Evolutionary conservation across 2,888 invertebrate species (phyloP), one percentile per base, ranked within the genome.

Genomic region (Polydesmus complanatus): DNA sequence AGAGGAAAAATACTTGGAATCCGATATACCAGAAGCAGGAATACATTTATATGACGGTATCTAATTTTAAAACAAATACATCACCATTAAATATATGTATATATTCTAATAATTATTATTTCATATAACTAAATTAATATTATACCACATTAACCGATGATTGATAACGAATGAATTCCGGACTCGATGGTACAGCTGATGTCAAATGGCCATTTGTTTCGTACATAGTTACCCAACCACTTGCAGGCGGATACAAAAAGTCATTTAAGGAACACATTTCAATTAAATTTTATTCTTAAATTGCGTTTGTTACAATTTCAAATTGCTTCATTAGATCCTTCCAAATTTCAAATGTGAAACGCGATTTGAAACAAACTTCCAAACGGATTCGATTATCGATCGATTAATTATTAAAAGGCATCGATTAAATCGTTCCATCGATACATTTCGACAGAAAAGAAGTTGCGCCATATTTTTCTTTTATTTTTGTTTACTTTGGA

Each of bases 151-250:
- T 55, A 55, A 23, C 27, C 19, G 56, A 5, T n/a, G 19, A 26
- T 5, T 27, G 18, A 22, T 25, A 8, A 8, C 25, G 56, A 27
- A 14, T 37, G 26, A 25, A 14, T 27, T 26, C 56, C 2, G 21
- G 2, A 27, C 8, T 55, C 3, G 56, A 8, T 5, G 2, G 19
- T 25, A 22, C 2, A 37, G 52, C 5, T 8, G 37, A 37, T 37
- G 37, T 21, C n/a, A 61, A 22, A 25, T 37, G 52, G 5, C 61
- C 57, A 58, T 57, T 50, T 22, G 56, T 56, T 58, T 61, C 61
- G 47, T 57, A 56, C 2, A 58, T 19, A 37, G 61, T 61, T 23
- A 52, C 26, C 2, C 52, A 51, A 21, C 61, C 61, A 8, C 51
- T 37, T 23, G 51, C 19, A n/a, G 56, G 61, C n/a, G 61, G 61